These are phyloP conservation scores for Cotesia chilonis DNA, from an alignment of 1,140 invertebrate genomes.

Conservation along the genomic window DNA sequence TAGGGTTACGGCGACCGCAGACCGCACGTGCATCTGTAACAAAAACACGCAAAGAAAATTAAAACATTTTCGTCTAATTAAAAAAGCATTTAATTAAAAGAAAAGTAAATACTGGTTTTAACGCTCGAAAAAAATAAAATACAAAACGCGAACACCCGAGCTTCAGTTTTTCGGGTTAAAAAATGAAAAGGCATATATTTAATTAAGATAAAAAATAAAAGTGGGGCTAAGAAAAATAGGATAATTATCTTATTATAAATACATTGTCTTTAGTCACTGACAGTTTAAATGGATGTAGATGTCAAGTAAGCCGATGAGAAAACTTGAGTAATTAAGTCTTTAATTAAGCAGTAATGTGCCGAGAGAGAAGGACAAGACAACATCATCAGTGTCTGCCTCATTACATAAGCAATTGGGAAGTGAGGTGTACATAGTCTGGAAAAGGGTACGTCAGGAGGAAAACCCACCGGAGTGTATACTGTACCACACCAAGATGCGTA, in stretches of 20 bases:
- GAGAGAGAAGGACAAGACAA: slow-evolving; percentile 8
- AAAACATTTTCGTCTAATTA: slow-evolving; percentile 5
- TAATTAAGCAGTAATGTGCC: slow-evolving; percentile 36
- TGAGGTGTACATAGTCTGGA: not conserved
- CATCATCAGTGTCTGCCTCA: slow-evolving; percentile 22
- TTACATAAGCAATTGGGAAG: slow-evolving; percentile 37
- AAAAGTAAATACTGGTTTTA: not conserved
- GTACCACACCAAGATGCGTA: too few relatives aligned
- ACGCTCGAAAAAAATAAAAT: too few relatives aligned
- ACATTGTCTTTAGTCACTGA: too few relatives aligned
- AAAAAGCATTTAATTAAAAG: slow-evolving; percentile 2
- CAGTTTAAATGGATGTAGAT: too few relatives aligned
- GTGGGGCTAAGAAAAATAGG: too few relatives aligned
- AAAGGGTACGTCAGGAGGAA: not conserved
- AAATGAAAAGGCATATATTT: too few relatives aligned
- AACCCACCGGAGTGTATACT: too few relatives aligned
- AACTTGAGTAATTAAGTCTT: slow-evolving; percentile 35
- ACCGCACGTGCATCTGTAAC: slow-evolving; percentile 38
- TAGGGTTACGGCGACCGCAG: slow-evolving; percentile 31
- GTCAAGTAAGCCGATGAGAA: slow-evolving; percentile 23
- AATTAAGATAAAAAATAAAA: slow-evolving; percentile 3
- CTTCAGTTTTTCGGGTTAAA: too few relatives aligned
- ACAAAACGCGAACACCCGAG: too few relatives aligned
- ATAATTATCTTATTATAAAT: too few relatives aligned
- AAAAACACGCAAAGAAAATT: slow-evolving; percentile 25